phyloP scores from a whole-genome alignment of 2,797 vertebrate genomes.

The Lagocephalus sceleratus region DNA sequence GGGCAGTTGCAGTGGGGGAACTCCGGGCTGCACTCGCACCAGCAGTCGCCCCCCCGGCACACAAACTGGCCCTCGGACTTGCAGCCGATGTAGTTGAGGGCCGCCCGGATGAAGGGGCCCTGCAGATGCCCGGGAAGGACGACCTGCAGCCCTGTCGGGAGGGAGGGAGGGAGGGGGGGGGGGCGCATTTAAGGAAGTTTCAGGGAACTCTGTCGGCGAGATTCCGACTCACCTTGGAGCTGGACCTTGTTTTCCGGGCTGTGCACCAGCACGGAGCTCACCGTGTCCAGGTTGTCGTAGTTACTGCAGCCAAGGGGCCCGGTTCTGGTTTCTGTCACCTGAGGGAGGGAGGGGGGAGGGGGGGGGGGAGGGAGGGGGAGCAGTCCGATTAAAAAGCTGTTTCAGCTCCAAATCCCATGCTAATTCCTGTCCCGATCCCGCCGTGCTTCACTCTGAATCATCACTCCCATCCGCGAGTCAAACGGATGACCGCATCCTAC shows the following conservation, averaged over 20 bases:
- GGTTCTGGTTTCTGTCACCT: constrained; percentile 96
- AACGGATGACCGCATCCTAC: constrained; percentile 34
- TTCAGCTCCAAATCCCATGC: background rate
- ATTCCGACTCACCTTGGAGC: constrained; percentile 95
- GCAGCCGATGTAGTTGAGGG: constrained; percentile 91
- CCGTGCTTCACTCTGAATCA: constrained; percentile 23
- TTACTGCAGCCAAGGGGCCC: constrained; percentile 98
- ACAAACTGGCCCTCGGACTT: constrained; percentile 92
- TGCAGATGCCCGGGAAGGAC: constrained; percentile 88
- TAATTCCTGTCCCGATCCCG: constrained; percentile 25
- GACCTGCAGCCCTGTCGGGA: constrained; percentile 84
- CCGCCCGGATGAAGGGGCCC: constrained; percentile 88
- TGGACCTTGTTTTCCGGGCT: constrained; percentile 98
- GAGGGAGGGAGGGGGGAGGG: too few species aligned
- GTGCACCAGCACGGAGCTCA: constrained; percentile 97
- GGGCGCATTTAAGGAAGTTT: too few species aligned
- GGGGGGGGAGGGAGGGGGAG: too few species aligned
- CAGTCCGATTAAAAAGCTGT: background rate
- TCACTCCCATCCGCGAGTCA: constrained; percentile 15
- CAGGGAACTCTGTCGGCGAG: too few species aligned
- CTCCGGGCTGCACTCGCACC: constrained; percentile 85
- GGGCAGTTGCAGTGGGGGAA: constrained; percentile 95
- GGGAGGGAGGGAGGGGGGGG: too few species aligned
- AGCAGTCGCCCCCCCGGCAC: constrained; percentile 90
- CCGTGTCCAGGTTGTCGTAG: constrained; percentile 99